Base-by-base conservation (phyloP, 2,888 invertebrate species). In the Drosophila neutralis region DNA sequence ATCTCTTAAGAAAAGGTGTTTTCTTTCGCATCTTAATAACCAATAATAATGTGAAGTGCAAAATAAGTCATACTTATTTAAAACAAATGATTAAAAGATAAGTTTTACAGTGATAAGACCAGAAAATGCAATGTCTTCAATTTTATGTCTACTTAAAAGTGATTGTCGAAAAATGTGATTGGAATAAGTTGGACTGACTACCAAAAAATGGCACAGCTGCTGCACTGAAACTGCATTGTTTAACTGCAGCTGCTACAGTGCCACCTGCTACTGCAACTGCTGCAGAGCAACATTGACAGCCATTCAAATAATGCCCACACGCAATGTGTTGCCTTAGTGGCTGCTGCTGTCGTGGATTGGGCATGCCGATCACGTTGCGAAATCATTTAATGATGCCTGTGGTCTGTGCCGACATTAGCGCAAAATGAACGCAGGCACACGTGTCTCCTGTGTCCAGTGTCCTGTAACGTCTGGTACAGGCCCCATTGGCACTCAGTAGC, bases 351-450 rank as follows among this genome's bases (percentile, higher is more conserved):
- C 13, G 4, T 8, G 49, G 6, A 68, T 75, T 62, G 49, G 27
- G 24, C n/a, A 65, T 42, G 58, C 56, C 24, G 40, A 75, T 86
- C 78, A 79, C 75, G 80, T 76, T 78, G 72, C 69, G 74, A 74
- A 82, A 80, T 87, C 78, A 80, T 80, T 82, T 73, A 83, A 76
- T 82, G 73, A 71, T 77, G 83, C 49, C 66, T 56, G 65, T 24
- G 49, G 65, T 57, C 56, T 31, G 53, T 51, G 11, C 31, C 5
- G 38, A 27, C n/a, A 45, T 45, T 48, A 57, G 42, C 36, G 21
- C 27, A 51, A 42, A 38, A 67, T 49, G n/a, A 67, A 35, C 13
- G 24, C 18, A 52, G 48, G 48, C 48, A 64, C 61, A 71, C 71
- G 67, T 65, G 59, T 45, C 31, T 31, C 8, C 52, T 33, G 31